Evolutionary conservation across 2,113 vertebrate genomes (phyloP).

Genomic region (Neofelis nebulosa): DNA sequence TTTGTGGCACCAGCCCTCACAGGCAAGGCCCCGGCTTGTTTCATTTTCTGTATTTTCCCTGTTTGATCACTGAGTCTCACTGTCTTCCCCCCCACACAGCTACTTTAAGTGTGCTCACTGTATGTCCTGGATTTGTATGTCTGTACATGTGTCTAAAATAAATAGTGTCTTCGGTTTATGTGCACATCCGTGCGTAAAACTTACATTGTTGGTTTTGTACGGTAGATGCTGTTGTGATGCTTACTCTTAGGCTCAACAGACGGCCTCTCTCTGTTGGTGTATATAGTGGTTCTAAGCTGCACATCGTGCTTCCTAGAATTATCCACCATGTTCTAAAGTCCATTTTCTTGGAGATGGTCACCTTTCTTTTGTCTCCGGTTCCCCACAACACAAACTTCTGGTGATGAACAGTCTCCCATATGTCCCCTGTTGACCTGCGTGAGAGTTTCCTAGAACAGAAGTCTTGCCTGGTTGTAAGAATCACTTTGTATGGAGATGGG

Average conservation of each 20-base stretch:
- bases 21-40: not conserved
- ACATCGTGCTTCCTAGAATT: accelerated
- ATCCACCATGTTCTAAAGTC: not conserved
- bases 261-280: accelerated
- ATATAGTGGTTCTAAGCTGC: not conserved
- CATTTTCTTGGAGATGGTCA: not conserved
- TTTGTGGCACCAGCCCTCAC: not conserved
- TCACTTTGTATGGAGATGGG: not conserved
- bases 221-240: not conserved
- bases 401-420: accelerated
- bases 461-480: not conserved
- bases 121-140: not conserved
- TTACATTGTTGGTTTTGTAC: not conserved
- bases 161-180: not conserved
- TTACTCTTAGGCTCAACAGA: not conserved
- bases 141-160: not conserved
- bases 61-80: not conserved
- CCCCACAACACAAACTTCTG: not conserved
- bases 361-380: not conserved
- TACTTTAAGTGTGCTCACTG: not conserved
- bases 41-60: not conserved
- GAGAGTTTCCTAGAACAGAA: not conserved
- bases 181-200: not conserved
- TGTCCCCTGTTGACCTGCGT: not conserved
- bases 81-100: not conserved